Evolutionary conservation across 2,888 invertebrate species (phyloP).

Genomic region (Xanthia icteritia): DNA sequence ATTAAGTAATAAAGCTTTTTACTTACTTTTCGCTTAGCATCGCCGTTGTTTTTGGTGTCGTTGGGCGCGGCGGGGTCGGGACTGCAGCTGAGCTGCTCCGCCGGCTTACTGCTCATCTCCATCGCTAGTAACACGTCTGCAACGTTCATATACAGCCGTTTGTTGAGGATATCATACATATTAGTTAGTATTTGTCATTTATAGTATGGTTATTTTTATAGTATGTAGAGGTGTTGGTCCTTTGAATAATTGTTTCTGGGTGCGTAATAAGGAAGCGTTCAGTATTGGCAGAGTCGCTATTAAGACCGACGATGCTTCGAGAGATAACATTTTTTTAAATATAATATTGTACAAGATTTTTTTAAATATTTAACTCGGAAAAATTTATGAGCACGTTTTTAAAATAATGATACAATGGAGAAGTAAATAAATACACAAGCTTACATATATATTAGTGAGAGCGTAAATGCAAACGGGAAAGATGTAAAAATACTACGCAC

Average conservation of each 20-base stretch:
- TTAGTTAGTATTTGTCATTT: constrained; percentile 21
- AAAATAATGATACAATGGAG: background rate
- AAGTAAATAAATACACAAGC: background rate
- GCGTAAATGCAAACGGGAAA: background rate
- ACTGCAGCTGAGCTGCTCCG: constrained; percentile 61
- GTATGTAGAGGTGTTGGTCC: background rate
- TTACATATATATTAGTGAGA: background rate
- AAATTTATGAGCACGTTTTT: background rate
- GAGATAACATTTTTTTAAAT: background rate
- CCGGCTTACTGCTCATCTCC: constrained; percentile 76
- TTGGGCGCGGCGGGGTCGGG: constrained; percentile 59
- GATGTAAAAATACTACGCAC: background rate
- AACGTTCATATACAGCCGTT: constrained; percentile 56
- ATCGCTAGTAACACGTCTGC: constrained; percentile 86
- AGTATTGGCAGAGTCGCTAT: background rate
- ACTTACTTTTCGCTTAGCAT: constrained; percentile 91
- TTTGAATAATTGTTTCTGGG: background rate
- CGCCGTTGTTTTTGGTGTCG: constrained; percentile 55
- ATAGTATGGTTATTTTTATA: constrained; percentile 7
- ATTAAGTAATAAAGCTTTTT: background rate
- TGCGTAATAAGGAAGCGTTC: background rate
- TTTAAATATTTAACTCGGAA: background rate
- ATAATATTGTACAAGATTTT: background rate
- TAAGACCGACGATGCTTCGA: background rate
- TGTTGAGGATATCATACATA: constrained; percentile 69